Conservation (phyloP, 2,113 vertebrate genomes). For the Thunnus thynnus region DNA sequence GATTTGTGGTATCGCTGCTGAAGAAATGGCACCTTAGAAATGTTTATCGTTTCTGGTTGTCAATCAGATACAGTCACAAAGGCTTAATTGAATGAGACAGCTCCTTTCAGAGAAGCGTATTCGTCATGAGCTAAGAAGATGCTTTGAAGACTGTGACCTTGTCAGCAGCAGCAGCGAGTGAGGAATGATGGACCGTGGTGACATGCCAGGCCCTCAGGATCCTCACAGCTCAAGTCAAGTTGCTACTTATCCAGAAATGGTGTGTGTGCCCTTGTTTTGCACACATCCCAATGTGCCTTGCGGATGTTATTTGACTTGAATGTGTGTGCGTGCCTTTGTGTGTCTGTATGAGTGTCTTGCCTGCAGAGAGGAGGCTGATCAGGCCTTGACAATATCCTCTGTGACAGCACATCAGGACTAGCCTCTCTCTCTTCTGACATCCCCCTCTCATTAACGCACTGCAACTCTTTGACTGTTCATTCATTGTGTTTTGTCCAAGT, state of each 20-base stretch:
- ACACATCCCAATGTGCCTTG: constrained; percentile 44
- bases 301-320: constrained; percentile 57
- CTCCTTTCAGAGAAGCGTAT: constrained; percentile 39
- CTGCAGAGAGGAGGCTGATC: constrained; percentile 71
- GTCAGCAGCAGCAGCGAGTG: constrained; percentile 60
- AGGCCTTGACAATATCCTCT: constrained; percentile 78
- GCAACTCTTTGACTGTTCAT: constrained; percentile 63
- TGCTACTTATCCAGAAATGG: constrained; percentile 51
- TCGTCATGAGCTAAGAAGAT: constrained; percentile 39
- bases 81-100: constrained; percentile 59
- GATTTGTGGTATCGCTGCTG: constrained; percentile 22
- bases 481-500: constrained; percentile 63
- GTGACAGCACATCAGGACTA: constrained; percentile 74
- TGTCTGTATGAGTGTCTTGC: constrained; percentile 50
- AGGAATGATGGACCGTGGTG: constrained; percentile 65
- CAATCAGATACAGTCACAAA: constrained; percentile 35
- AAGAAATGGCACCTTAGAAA: constrained; percentile 33
- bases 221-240: constrained; percentile 58
- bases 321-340: constrained; percentile 38
- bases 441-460: constrained; percentile 66
- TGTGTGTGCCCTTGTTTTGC: constrained; percentile 58
- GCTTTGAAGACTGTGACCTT: constrained; percentile 74
- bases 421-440: constrained; percentile 65
- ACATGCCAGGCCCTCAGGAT: constrained; percentile 59
- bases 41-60: constrained; percentile 53